phyloP scores from a whole-genome alignment of 2,113 vertebrate genomes.

The Saccopteryx leptura region DNA sequence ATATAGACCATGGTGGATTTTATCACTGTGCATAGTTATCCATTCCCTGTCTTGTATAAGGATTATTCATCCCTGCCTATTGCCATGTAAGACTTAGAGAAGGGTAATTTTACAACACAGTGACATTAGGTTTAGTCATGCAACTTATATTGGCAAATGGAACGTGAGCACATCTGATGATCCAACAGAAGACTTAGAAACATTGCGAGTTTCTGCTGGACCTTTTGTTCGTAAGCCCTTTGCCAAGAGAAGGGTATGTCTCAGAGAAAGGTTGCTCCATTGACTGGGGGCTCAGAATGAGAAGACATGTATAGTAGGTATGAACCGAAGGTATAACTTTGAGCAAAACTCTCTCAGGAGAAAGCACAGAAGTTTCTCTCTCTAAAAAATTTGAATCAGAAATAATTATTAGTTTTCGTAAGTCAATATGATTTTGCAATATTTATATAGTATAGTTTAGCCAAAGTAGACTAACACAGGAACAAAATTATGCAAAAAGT shows the following conservation, averaged over 20 bases:
- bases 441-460: background rate
- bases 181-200: background rate
- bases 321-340: background rate
- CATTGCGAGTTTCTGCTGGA: background rate
- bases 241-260: background rate
- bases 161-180: background rate
- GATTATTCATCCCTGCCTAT: background rate
- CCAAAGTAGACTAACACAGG: background rate
- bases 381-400: constrained; percentile 4
- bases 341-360: background rate
- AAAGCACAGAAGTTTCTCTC: background rate
- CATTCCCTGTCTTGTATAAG: background rate
- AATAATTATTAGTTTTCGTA: constrained; percentile 10
- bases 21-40: background rate
- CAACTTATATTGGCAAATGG: background rate
- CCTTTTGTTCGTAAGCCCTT: background rate
- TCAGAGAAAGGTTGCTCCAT: background rate
- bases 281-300: background rate
- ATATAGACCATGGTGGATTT: background rate
- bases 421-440: background rate
- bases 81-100: background rate
- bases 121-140: background rate
- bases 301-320: background rate
- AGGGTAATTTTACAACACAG: background rate
- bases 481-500: background rate